phyloP scores from a whole-genome alignment of 2,888 invertebrate genomes.

The Lepidochitona cinerea region DNA sequence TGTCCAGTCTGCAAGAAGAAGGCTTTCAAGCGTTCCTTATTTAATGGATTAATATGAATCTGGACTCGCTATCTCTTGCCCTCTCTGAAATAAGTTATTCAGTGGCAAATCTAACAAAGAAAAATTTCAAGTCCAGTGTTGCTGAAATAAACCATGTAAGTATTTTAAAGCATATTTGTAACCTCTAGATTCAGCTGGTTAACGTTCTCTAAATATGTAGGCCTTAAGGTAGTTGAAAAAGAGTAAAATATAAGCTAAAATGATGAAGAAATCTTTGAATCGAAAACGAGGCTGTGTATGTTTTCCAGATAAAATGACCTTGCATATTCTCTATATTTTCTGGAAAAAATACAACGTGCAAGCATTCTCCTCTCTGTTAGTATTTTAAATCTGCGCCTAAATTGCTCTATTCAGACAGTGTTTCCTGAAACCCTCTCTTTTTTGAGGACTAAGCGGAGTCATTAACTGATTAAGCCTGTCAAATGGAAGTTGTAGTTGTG shows the following conservation, averaged over 20 bases:
- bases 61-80: slow-evolving; percentile 98
- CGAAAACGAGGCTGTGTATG: not conserved
- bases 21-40: slow-evolving; percentile 80
- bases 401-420: too few species aligned
- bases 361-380: too few species aligned
- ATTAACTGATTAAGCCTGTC: too few species aligned
- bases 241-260: too few species aligned
- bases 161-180: slow-evolving; percentile 66
- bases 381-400: too few species aligned
- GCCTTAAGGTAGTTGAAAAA: too few species aligned
- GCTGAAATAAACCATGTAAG: slow-evolving; percentile 92
- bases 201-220: too few species aligned
- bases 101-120: slow-evolving; percentile 95
- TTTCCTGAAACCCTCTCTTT: too few species aligned
- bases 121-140: slow-evolving; percentile 92
- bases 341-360: too few species aligned
- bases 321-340: not conserved
- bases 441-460: too few species aligned
- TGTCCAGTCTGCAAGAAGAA: slow-evolving; percentile 44
- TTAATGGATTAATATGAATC: slow-evolving; percentile 73
- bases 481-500: too few species aligned
- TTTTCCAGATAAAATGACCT: not conserved
- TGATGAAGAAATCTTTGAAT: not conserved
- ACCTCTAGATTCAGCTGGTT: too few species aligned
- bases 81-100: slow-evolving; percentile 99